Conservation (phyloP, 1,140 invertebrate genomes). For the Pentalonia nigronervosa region DNA sequence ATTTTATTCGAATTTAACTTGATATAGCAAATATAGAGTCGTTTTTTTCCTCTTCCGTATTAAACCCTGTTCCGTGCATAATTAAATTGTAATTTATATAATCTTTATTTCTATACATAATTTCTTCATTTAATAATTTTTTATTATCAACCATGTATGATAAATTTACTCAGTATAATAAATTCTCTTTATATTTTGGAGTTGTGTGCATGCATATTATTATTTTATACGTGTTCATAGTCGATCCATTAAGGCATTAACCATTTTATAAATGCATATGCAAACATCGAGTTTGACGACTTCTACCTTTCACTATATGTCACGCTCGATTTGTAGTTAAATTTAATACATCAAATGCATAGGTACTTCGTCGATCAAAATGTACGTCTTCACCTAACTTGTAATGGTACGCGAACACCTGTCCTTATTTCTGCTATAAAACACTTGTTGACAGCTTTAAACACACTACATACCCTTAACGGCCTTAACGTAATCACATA, state of each 20-base stretch:
- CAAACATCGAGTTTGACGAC: background rate
- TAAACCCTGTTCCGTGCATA: background rate
- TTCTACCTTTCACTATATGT: background rate
- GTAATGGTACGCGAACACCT: background rate
- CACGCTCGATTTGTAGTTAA: background rate
- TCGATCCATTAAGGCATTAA: background rate
- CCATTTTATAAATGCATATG: background rate
- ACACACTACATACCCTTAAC: background rate
- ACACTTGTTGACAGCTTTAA: conserved; percentile 9
- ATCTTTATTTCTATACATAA: background rate
- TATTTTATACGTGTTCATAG: background rate
- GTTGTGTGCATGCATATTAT: background rate
- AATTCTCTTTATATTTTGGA: background rate
- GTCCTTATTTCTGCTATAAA: background rate
- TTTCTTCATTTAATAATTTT: background rate
- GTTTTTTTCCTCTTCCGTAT: background rate
- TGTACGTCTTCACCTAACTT: background rate
- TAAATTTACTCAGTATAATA: background rate
- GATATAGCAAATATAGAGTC: too few relatives aligned
- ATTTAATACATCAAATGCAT: background rate
- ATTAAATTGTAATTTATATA: background rate
- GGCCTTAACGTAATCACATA: background rate
- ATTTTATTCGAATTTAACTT: background rate
- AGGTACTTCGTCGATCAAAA: background rate
- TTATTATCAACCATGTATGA: background rate